Base-by-base conservation (phyloP, 2,113 vertebrate species). In the Esox niger region DNA sequence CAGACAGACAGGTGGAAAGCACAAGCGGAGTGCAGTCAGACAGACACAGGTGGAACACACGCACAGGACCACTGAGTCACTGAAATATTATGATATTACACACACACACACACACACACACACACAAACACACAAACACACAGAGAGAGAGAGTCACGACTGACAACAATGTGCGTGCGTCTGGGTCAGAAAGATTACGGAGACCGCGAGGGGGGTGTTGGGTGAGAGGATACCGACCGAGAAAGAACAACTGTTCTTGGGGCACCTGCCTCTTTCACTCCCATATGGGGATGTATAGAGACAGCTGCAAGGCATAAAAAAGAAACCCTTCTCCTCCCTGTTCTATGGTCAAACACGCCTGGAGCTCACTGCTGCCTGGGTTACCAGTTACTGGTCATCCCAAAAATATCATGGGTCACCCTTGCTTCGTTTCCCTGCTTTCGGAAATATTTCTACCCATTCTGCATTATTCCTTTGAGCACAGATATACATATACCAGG, bases 241-340 rank as follows among this genome's bases (percentile, higher is more conserved):
- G 32, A 6, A 68, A 83, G 76, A 82, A 77, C 85, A 85, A 88
- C 82, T 87, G 84, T 75, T 86, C 77, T 65, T 69, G 62, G 81
- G 83, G 82, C 87, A 90, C 86, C 87, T 88, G 88, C 86, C 86
- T 75, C 67, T 74, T 77, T 90, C 71, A 29, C 82, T 90, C 84
- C 78, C 63, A 61, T n/a, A 33, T 29, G 33, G 68, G 67, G 63
- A 82, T 68, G 68, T 71, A 66, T 78, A 77, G 75, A 78, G 77
- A 89, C 86, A 84, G 88, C 86, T 87, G 86, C 78, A 84, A 75
- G n/a, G n/a, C n/a, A n/a, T n/a, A 68, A 77, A 75, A 77, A 83
- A 79, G 56, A 74, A 86, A 79, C 72, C 75, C 31, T 13, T 9
- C n/a, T n/a, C 11, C 47, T 21, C 47, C 17, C n/a, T n/a, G 17